Conservation (phyloP, 2,113 vertebrate species). For the Pithys albifrons region DNA sequence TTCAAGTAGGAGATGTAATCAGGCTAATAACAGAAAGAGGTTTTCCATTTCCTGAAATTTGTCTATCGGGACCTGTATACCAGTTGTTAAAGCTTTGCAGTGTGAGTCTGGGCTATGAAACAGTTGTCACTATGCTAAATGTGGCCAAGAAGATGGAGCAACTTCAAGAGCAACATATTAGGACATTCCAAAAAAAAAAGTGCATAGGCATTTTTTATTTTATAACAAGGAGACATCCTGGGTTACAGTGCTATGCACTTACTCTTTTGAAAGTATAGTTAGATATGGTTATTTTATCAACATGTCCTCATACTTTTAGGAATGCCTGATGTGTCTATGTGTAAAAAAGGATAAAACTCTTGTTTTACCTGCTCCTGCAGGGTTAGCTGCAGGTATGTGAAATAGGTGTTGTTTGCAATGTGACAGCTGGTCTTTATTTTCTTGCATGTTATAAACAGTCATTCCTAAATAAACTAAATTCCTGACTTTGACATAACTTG, state of each 20-base stretch:
- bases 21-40: neutral
- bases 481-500: neutral
- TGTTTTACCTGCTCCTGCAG: neutral
- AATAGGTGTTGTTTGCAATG: neutral
- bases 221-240: neutral
- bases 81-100: neutral
- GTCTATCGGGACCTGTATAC: accelerated
- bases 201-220: neutral
- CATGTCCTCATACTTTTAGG: neutral
- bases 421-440: neutral
- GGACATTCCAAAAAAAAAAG: neutral
- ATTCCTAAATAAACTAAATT: neutral
- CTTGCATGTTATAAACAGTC: neutral
- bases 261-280: neutral
- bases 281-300: neutral
- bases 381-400: neutral
- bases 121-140: neutral
- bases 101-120: neutral
- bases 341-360: neutral
- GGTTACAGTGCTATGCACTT: neutral
- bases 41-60: neutral
- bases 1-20: neutral
- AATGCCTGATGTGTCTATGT: neutral
- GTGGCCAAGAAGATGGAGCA: neutral
- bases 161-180: neutral